Evolutionary conservation across 2,113 vertebrate genomes (phyloP), one percentile per base, ranked within the genome.

Genomic region (Origma solitaria): DNA sequence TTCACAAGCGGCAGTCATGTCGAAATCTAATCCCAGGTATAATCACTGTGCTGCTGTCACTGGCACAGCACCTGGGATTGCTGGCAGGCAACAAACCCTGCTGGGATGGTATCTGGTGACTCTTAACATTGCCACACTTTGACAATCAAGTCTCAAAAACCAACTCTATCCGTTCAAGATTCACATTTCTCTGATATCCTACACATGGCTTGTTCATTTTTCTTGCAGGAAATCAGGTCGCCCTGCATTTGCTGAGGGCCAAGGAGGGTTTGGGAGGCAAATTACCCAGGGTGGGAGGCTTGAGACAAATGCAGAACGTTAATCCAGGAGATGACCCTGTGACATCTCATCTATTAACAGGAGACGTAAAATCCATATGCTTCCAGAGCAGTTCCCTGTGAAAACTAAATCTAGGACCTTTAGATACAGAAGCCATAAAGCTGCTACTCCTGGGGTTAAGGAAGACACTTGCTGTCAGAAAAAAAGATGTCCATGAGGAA

Each of bases 171-270:
- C 44, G 7, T 73, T 73, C 60, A 65, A 60, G 31, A 70, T 79
- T 78, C 82, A 69, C 7, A 15, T 17, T 65, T 80, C 69, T 40
- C n/a, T 65, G 50, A 28, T 61, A n/a, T 42, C 40, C 31, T 42
- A 25, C 54, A 58, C 35, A 33, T 1, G 5, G 27, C 28, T 45
- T 4, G 2, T 35, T 71, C 1, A 0, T n/a, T 77, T 79, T 64
- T 28, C 56, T 75, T 50, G 24, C 7, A 4, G 66, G 24, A 38
- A 66, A 68, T 23, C 15, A 13, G 18, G 17, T 35, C 68, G 58
- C 18, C 66, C 18, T 7, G 17, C 11, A 8, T 50, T 61, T 84
- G 58, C 64, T 83, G 60, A 83, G 50, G n/a, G 16, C 35, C 19
- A 40, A 49, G 33, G 40, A 65, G 21, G 13, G 58, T 8, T 65